Conservation (phyloP, 2,888 invertebrate genomes). For the Acanthosoma haemorrhoidale region DNA sequence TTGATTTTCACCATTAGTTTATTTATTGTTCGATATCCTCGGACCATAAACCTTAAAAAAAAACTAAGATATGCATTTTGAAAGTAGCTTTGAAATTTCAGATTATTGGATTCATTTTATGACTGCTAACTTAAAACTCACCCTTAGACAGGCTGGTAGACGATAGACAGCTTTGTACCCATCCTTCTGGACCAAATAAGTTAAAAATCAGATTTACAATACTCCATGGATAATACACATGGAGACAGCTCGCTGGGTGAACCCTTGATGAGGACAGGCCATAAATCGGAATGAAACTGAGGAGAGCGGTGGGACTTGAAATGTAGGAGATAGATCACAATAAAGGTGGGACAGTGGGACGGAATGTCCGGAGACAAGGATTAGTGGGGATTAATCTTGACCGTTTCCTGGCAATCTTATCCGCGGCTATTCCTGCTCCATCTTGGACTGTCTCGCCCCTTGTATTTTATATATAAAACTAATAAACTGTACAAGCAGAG, state of each 20-base stretch:
- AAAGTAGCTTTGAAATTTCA: too few relatives aligned
- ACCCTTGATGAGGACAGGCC: neutral
- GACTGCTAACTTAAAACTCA: too few relatives aligned
- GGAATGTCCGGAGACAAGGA: neutral
- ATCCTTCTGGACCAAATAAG: too few relatives aligned
- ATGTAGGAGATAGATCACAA: neutral
- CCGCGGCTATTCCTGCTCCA: neutral
- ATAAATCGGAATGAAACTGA: neutral
- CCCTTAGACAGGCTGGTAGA: too few relatives aligned
- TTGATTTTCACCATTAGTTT: too few relatives aligned
- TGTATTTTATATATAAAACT: constrained; percentile 1
- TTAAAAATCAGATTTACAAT: too few relatives aligned
- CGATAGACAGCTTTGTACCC: too few relatives aligned
- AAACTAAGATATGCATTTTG: too few relatives aligned
- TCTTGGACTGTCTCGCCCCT: neutral
- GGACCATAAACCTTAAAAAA: too few relatives aligned
- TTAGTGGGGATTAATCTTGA: constrained; percentile 5
- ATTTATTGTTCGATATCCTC: too few relatives aligned
- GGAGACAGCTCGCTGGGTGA: neutral
- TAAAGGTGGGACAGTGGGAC: neutral
- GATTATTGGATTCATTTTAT: too few relatives aligned
- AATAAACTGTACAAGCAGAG: too few relatives aligned
- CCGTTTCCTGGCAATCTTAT: constrained; percentile 7
- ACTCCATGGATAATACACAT: neutral
- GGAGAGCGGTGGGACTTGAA: neutral